A percentile compares a stretch with the other conserved stretches of the same genome.
Conservation (phyloP, 2,113 vertebrate species). For the Microtus richardsoni region DNA sequence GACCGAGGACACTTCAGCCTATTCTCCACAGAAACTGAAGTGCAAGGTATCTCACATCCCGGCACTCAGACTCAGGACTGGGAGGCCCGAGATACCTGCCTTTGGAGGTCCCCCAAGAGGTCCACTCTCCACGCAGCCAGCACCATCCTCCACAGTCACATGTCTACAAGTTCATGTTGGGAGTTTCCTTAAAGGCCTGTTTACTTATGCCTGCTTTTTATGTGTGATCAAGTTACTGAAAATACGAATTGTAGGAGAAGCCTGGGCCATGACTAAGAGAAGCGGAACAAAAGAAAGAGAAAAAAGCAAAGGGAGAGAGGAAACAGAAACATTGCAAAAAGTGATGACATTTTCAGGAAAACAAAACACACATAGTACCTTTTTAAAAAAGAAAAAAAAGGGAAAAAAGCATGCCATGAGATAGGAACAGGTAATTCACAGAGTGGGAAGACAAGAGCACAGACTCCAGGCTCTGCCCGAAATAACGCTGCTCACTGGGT, state of each 20-base stretch:
- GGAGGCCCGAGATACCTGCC: background rate
- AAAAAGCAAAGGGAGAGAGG: background rate
- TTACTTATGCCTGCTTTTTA: constrained; percentile 35
- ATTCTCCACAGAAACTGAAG: background rate
- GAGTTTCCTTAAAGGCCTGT: background rate
- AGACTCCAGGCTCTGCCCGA: background rate
- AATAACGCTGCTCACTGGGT: background rate
- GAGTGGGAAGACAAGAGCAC: background rate
- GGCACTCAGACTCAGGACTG: background rate
- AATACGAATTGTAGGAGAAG: constrained; percentile 5
- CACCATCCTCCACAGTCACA: background rate
- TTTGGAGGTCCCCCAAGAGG: background rate
- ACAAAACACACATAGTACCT: background rate
- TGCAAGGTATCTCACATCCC: background rate
- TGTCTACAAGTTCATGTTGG: background rate
- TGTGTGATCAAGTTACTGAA: background rate
- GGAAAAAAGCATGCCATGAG: background rate
- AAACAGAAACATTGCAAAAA: background rate
- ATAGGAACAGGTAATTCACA: background rate
- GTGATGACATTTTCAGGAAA: background rate
- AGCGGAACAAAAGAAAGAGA: background rate
- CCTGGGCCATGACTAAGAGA: background rate
- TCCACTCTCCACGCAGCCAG: background rate
- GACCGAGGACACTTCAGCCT: background rate
- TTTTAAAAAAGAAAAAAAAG: background rate